Base-by-base conservation (phyloP, 2,888 invertebrate species). In the Lasioglossum leucozonium region DNA sequence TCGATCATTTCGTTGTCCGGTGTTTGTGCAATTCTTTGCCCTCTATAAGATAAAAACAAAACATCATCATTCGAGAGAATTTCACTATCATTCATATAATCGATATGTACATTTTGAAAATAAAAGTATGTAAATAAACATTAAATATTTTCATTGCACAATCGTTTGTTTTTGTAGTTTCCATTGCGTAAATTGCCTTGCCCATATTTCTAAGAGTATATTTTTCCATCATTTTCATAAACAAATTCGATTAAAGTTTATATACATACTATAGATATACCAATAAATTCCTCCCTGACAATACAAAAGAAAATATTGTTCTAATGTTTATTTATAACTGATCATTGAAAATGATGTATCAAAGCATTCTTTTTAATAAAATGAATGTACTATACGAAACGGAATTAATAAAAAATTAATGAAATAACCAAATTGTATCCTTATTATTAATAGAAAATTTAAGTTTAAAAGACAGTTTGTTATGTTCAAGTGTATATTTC, bases 21-120 rank as follows among this genome's bases (percentile, higher is more conserved):
- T 42, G 47, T 76, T 51, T 40, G 47, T 81, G 34, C 69, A 62
- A 77, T 69, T 82, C 62, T 74, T 76, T 40, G 72, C 30, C 71
- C 40, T 6, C 6, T 26, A 37, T 37, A 30, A 65, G 37, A 75
- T 37, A 22, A 58, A 81, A 89, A 89, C 89, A 89, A 89, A 89
- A 86, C 82, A 81, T 83, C 72, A 72, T 89, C 89, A 42, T 72
- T 55, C 22, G 79, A 44, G 55, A 72, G 11, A 89, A 89, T 85
- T 89, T 88, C 89, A 79, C 26, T 42, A 30, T 55, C 58, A n/a
- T 83, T 69, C 67, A 16, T 13, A 65, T 8, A n/a, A 62, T 62
- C 30, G 62, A 62, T 62, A 62, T 30, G 0, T 11, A 6, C 2
- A 62, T 62, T 55, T n/a, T n/a, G 3, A 10, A 22, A 55, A 11